Evolutionary conservation across 35 echinoderm and acorn worm species (phyloP).

Genomic region (Lytechinus variegatus): DNA sequence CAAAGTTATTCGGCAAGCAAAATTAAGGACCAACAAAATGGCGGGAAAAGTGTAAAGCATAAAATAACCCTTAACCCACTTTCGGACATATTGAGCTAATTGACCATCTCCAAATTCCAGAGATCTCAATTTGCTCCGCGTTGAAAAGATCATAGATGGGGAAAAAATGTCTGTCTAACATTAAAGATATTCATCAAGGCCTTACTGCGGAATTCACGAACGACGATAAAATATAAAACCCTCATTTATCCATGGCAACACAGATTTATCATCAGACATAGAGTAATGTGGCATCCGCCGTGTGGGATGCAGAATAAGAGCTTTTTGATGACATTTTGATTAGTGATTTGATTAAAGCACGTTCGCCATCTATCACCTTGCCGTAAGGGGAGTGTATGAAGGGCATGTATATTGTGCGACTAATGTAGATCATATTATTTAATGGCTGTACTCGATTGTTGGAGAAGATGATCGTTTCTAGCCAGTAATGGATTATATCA

Average conservation of each 20-base stretch:
- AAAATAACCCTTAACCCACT: not conserved
- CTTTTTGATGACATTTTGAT: conserved; percentile 35
- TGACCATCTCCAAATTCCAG: not conserved
- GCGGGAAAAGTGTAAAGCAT: not conserved
- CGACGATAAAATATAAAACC: not conserved
- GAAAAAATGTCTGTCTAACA: not conserved
- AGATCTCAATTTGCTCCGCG: not conserved
- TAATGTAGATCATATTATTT: not conserved
- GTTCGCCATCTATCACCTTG: conserved; percentile 33
- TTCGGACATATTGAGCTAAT: not conserved
- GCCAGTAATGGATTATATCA: not conserved
- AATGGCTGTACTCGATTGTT: not conserved
- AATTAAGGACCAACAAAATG: too few species aligned
- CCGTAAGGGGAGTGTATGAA: not conserved
- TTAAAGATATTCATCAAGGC: not conserved
- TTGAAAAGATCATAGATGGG: not conserved
- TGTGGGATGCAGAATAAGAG: conserved; percentile 2
- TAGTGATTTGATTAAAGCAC: conserved; percentile 50
- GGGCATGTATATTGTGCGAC: not conserved
- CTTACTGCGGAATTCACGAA: not conserved
- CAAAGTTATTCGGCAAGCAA: not conserved
- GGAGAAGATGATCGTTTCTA: not conserved
- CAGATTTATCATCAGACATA: not conserved
- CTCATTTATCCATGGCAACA: conserved; percentile 1
- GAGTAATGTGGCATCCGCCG: not conserved